A percentile compares a stretch with the other conserved stretches of the same genome.
Evolutionary conservation across 1,140 invertebrate genomes (phyloP).

Genomic region (Drosophila erecta): DNA sequence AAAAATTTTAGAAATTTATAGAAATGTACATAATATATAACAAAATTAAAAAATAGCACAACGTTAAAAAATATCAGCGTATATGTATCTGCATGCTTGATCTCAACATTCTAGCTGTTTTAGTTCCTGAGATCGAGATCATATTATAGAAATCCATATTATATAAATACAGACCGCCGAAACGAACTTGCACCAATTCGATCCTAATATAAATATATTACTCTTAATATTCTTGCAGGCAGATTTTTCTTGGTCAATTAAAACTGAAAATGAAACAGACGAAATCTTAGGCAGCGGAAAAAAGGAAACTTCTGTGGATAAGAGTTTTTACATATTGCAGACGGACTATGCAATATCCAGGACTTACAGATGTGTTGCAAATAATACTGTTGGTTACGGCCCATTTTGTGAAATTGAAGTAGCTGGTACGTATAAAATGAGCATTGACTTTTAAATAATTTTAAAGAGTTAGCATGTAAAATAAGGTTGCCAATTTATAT

Average conservation of each 20-base stretch:
- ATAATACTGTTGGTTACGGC: slow-evolving; percentile 92
- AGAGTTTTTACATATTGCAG: slow-evolving; percentile 69
- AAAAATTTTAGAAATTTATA: too few relatives aligned
- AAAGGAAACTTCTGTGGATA: slow-evolving; percentile 45
- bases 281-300: slow-evolving; percentile 84
- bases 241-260: slow-evolving; percentile 93
- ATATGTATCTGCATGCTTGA: too few relatives aligned
- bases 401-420: slow-evolving; percentile 92
- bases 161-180: too few relatives aligned
- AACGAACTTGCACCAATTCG: too few relatives aligned
- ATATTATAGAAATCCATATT: too few relatives aligned
- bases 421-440: slow-evolving; percentile 86
- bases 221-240: slow-evolving; percentile 78
- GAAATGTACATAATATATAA: too few relatives aligned
- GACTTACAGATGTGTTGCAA: slow-evolving; percentile 93
- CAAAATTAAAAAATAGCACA: too few relatives aligned
- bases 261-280: slow-evolving; percentile 92
- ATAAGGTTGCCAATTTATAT: neutral
- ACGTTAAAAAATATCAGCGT: too few relatives aligned
- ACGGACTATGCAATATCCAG: slow-evolving; percentile 85
- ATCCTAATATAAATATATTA: too few relatives aligned
- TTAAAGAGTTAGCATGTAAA: neutral
- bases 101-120: too few relatives aligned
- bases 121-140: too few relatives aligned
- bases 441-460: neutral